phyloP scores from a whole-genome alignment of 2,113 vertebrate species.

The Saguinus imperator region DNA sequence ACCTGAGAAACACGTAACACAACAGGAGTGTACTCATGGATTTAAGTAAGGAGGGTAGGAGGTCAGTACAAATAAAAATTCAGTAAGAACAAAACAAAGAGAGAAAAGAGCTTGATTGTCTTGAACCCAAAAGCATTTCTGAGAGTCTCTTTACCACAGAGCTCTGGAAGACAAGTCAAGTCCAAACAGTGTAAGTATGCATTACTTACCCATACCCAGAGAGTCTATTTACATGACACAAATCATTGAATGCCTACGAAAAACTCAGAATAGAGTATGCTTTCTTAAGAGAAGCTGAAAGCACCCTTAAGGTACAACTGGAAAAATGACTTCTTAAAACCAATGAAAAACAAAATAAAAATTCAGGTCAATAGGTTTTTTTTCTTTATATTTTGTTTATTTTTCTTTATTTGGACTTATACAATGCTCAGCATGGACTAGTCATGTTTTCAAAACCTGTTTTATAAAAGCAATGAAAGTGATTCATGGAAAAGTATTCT shows the following conservation, averaged over 20 bases:
- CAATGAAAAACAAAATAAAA: conserved; percentile 16
- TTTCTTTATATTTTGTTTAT: neutral
- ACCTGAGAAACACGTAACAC: neutral
- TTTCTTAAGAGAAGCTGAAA: conserved; percentile 30
- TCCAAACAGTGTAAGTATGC: neutral
- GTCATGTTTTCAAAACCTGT: neutral
- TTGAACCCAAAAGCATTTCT: neutral
- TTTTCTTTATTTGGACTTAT: neutral
- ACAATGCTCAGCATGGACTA: neutral
- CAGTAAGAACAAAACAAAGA: neutral
- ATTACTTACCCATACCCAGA: neutral
- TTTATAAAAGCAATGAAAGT: neutral
- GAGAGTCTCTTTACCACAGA: conserved; percentile 29
- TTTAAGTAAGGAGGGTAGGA: neutral
- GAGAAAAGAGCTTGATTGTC: neutral
- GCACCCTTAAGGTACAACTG: neutral
- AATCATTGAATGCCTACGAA: neutral
- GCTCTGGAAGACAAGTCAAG: conserved; percentile 31
- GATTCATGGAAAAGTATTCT: neutral
- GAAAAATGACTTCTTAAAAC: conserved; percentile 47
- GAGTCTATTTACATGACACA: conserved; percentile 2
- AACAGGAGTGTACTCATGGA: neutral
- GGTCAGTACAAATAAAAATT: neutral
- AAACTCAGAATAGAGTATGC: neutral
- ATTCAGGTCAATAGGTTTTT: neutral